Evolutionary conservation across 1,140 invertebrate genomes (phyloP).

Genomic region (Aricia agestis): DNA sequence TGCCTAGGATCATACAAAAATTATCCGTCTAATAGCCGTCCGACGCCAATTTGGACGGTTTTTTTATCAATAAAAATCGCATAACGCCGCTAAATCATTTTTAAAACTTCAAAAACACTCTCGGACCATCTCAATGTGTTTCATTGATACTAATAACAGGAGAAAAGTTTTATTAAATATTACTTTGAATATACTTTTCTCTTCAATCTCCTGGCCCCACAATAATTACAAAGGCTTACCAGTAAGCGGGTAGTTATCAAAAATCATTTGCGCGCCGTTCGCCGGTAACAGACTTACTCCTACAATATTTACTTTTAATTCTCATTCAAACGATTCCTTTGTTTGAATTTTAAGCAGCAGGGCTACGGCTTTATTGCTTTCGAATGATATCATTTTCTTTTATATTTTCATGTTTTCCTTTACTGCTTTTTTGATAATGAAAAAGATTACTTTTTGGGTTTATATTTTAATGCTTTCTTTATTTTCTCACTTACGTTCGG

Average conservation of each 20-base stretch:
- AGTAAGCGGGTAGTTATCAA: slow-evolving; percentile 68
- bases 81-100: too few species aligned
- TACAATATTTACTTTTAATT: slow-evolving; percentile 72
- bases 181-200: slow-evolving; percentile 18
- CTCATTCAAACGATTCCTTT: slow-evolving; percentile 46
- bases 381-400: background rate
- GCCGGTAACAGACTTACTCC: slow-evolving; percentile 55
- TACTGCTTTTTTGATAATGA: background rate
- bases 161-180: background rate
- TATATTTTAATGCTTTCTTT: too few species aligned
- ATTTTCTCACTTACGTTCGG: too few species aligned
- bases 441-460: background rate
- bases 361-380: background rate
- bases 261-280: slow-evolving; percentile 67
- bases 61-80: too few species aligned
- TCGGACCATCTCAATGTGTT: background rate
- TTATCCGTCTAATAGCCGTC: too few species aligned
- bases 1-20: too few species aligned
- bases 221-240: slow-evolving; percentile 49
- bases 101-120: too few species aligned
- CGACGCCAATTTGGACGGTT: too few species aligned
- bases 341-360: slow-evolving; percentile 32
- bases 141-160: slow-evolving; percentile 18
- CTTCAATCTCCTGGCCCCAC: slow-evolving; percentile 32
- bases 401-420: background rate